phyloP scores from a whole-genome alignment of 2,888 invertebrate genomes.

The Nomada fabriciana region DNA sequence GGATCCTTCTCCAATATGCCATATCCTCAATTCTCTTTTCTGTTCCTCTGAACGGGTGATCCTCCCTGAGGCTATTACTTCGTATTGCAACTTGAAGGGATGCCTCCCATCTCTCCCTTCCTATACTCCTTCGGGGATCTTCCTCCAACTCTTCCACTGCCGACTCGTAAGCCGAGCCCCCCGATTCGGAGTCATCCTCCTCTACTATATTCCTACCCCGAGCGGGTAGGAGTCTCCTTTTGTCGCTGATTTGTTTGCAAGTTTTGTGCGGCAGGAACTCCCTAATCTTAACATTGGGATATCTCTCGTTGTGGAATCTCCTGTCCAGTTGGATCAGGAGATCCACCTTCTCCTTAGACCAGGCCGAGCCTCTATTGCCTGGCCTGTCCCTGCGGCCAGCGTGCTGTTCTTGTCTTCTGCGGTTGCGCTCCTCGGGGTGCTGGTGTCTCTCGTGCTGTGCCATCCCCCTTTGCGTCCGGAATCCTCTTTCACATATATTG shows the following conservation, averaged over 20 bases:
- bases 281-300: background rate
- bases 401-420: fast-evolving
- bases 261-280: background rate
- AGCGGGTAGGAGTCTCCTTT: background rate
- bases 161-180: no score
- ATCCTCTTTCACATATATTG: fast-evolving
- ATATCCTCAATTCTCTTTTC: background rate
- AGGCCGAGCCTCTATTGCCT: background rate
- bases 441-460: background rate
- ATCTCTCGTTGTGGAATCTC: no score
- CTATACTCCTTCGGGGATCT: no score
- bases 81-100: no score
- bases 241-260: background rate
- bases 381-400: fast-evolving
- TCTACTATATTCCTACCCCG: background rate
- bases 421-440: background rate
- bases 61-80: no score
- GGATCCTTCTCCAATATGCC: background rate
- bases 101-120: no score
- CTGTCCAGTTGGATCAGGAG: background rate
- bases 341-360: background rate
- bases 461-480: background rate
- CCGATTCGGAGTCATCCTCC: no score
- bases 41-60: no score
- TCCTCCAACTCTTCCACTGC: no score